Evolutionary conservation across 2,113 vertebrate genomes (phyloP), one percentile per base, ranked within the genome.

Genomic region (Lichenostomus cassidix): DNA sequence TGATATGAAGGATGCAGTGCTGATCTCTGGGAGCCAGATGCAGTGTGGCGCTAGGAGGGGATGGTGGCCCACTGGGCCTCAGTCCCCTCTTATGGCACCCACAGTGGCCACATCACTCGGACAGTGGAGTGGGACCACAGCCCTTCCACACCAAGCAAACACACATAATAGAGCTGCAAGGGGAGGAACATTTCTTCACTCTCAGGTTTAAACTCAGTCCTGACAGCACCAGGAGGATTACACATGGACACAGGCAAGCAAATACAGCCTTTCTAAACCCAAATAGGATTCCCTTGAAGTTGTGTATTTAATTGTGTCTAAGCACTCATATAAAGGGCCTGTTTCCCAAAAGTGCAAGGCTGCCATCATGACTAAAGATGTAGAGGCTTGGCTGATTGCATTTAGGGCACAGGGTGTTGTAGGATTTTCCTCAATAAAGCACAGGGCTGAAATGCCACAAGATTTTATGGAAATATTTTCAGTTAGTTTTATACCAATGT

Each of bases 381-480:
- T 18, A 52, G 28, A 50, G 53, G 35, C 41, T 69, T 92, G 82
- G 53, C 49, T 50, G 76, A 49, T 18, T 83, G 50, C 44, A 27
- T 76, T 25, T 80, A 42, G 29, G 64, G 52, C 73, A 90, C 1
- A 3, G n/a, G 8, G 2, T 50, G 20, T 37, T 62, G 52, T 4
- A 86, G 88, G 42, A 74, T 90, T 93, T 73, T 85, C 49, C 65
- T 89, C 74, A 78, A 28, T 56, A 91, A 84, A 88, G 42, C 39
- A 39, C 33, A 82, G 41, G n/a, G 39, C 31, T 92, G 59, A 74
- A 94, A 90, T 28, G n/a, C 1, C 2, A 67, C 60, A 80, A 41
- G 55, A 63, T 55, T 73, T 83, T 78, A 77, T n/a, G 76, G 71
- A 92, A 88, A 92, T 90, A 88, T 77, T 94, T 84, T 74, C 21